Conservation (phyloP, 2,113 vertebrate genomes). For the Galbula dea region DNA sequence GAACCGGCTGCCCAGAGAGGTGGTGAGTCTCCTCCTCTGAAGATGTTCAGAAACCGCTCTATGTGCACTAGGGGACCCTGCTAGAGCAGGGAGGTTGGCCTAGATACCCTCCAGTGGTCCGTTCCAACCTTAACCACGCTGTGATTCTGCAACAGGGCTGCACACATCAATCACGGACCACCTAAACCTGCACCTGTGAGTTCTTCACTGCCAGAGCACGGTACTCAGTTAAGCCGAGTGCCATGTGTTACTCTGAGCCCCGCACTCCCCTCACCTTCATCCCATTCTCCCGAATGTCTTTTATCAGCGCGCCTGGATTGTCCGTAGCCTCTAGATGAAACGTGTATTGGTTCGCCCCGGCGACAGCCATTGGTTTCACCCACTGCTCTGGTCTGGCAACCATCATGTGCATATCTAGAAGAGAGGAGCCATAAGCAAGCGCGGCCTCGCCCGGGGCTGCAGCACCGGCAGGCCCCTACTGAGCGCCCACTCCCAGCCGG, state of each 20-base stretch:
- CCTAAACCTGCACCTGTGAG: rapidly evolving
- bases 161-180: rapidly evolving
- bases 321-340: slow-evolving; percentile 92
- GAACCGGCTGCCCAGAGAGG: no score
- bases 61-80: no score
- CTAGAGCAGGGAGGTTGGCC: no score
- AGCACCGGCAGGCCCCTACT: not conserved
- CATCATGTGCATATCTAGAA: slow-evolving; percentile 98
- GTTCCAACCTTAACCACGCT: no score
- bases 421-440: not conserved
- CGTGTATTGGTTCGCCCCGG: slow-evolving; percentile 94
- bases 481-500: not conserved
- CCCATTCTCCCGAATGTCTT: slow-evolving; percentile 90
- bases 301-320: slow-evolving; percentile 92
- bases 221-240: rapidly evolving
- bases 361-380: slow-evolving; percentile 95
- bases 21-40: no score
- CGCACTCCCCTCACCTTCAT: slow-evolving; percentile 85
- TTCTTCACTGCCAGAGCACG: not conserved
- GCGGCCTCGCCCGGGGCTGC: not conserved
- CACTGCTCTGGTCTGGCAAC: slow-evolving; percentile 93
- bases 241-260: rapidly evolving
- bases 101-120: no score
- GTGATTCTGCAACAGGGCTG: no score
- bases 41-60: no score